A percentile compares a stretch with the other conserved stretches of the same genome.
phyloP scores from a whole-genome alignment of 2,113 vertebrate species.

The Ceyx melanurus region DNA sequence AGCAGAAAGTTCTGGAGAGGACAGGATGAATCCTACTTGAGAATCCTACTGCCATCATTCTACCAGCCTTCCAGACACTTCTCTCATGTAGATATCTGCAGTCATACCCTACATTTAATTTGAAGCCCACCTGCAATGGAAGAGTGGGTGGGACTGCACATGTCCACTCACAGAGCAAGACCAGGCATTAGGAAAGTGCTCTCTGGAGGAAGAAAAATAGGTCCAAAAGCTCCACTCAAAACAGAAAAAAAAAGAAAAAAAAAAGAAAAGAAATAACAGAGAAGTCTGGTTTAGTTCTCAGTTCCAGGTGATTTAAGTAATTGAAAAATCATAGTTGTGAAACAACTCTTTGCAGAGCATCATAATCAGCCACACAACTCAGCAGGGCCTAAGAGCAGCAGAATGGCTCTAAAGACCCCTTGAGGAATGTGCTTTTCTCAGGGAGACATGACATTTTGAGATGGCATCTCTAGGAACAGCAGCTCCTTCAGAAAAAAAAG shows the following conservation, averaged over 20 bases:
- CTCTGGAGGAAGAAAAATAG: neutral
- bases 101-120: neutral
- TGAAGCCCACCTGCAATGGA: neutral
- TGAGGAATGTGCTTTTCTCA: neutral
- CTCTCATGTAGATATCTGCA: neutral
- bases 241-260: neutral
- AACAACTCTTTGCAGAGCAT: conserved; percentile 37
- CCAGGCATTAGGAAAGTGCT: neutral
- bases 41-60: neutral
- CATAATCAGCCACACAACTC: conserved; percentile 24
- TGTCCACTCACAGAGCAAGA: neutral
- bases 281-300: neutral
- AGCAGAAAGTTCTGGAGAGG: neutral
- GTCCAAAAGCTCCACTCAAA: neutral
- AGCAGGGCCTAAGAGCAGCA: neutral
- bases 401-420: conserved; percentile 12
- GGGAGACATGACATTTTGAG: neutral
- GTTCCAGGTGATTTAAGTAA: conserved; percentile 68
- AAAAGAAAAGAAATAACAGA: neutral
- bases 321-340: conserved; percentile 65
- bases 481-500: neutral
- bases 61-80: neutral
- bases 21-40: no score
- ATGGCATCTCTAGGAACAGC: neutral
- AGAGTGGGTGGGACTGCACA: neutral